Evolutionary conservation across 2,888 invertebrate genomes (phyloP).

Genomic region (Ophion ventricosus): DNA sequence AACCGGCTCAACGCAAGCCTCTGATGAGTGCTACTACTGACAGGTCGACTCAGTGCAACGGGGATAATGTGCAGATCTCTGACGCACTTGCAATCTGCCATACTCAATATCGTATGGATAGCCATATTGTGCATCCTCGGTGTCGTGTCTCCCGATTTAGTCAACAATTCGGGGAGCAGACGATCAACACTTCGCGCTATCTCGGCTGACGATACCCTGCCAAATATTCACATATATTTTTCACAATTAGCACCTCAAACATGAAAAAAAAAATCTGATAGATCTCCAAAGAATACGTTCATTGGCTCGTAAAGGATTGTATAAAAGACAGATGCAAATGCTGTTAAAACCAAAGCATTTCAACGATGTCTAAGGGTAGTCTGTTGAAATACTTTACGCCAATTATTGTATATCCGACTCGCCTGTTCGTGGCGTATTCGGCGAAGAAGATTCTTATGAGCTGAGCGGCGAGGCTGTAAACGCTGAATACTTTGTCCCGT

Average conservation of each 20-base stretch:
- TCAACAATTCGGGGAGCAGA: constrained; percentile 91
- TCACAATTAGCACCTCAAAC: neutral
- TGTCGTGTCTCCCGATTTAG: constrained; percentile 94
- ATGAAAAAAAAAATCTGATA: neutral
- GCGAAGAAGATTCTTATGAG: constrained; percentile 91
- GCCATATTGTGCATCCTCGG: constrained; percentile 94
- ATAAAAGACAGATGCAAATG: no score
- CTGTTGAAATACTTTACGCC: no score
- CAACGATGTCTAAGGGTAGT: no score
- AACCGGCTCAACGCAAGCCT: constrained; percentile 92
- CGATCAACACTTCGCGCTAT: constrained; percentile 93
- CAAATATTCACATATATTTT: constrained; percentile 40
- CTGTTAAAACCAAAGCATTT: no score
- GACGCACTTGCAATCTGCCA: constrained; percentile 92
- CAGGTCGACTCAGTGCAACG: constrained; percentile 91
- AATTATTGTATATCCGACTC: constrained; percentile 56
- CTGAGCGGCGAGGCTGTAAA: constrained; percentile 93
- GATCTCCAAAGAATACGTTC: neutral
- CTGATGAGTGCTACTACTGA: constrained; percentile 93
- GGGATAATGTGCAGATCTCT: constrained; percentile 93
- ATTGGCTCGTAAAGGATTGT: no score
- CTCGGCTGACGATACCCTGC: constrained; percentile 92
- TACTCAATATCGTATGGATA: constrained; percentile 93
- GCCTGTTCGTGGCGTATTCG: constrained; percentile 93
- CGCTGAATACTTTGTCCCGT: constrained; percentile 94